phyloP scores from a whole-genome alignment of 2,797 vertebrate genomes.

The Brotogeris chrysoptera region DNA sequence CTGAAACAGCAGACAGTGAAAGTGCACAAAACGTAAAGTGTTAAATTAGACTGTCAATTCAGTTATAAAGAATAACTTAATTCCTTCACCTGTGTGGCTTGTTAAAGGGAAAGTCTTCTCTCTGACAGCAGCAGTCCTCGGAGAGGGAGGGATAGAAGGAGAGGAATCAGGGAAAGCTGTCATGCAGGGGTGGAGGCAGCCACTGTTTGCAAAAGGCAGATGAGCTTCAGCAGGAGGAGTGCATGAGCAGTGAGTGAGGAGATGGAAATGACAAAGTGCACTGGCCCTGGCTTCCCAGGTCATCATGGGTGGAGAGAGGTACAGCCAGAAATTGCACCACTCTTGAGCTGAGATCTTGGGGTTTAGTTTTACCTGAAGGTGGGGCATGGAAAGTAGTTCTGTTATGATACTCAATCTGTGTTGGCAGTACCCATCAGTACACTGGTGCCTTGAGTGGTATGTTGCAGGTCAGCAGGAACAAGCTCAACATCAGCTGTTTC shows the following conservation, averaged over 20 bases:
- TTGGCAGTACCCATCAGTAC: accelerated
- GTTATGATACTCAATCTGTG: accelerated
- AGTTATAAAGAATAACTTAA: background rate
- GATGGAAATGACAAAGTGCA: accelerated
- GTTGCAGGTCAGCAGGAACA: accelerated
- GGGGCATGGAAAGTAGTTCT: too few species aligned
- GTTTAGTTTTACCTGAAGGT: background rate
- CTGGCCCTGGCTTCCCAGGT: too few species aligned
- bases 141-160: background rate
- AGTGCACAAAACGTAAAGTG: background rate
- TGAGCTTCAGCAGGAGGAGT: background rate
- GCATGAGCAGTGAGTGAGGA: accelerated
- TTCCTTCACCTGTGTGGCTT: background rate
- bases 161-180: accelerated
- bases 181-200: accelerated
- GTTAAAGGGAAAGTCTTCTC: background rate
- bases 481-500: accelerated
- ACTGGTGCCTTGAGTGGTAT: accelerated
- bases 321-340: accelerated
- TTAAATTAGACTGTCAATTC: background rate
- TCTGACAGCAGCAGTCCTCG: accelerated
- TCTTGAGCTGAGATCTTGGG: too few species aligned
- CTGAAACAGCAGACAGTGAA: background rate
- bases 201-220: background rate
- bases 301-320: accelerated